A percentile compares a stretch with the other conserved stretches of the same genome.
Evolutionary conservation across 1,140 invertebrate species (phyloP).

Genomic region (Drosophila nebulosa): DNA sequence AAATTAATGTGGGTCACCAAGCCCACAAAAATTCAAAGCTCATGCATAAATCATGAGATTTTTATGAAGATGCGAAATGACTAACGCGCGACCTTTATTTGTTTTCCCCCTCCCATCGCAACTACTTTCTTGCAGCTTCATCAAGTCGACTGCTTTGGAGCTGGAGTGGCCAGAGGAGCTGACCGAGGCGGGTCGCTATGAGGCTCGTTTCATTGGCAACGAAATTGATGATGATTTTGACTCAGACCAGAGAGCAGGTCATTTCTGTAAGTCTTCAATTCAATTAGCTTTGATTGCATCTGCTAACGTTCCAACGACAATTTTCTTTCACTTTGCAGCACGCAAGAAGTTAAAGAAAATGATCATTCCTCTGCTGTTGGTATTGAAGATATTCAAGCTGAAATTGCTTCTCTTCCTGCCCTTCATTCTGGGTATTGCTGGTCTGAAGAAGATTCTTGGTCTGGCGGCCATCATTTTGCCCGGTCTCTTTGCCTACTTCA

Average conservation of each 20-base stretch:
- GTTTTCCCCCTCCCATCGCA: not conserved
- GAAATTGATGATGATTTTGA: slow-evolving; percentile 91
- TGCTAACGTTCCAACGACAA: not conserved
- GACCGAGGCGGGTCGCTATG: slow-evolving; percentile 86
- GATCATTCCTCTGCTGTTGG: slow-evolving; percentile 90
- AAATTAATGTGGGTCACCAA: slow-evolving; percentile 57
- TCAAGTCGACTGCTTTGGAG: slow-evolving; percentile 89
- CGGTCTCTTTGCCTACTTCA: slow-evolving; percentile 89
- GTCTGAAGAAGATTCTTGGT: slow-evolving; percentile 91
- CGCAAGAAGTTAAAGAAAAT: slow-evolving; percentile 89
- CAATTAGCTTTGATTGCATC: not conserved
- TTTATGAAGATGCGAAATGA: slow-evolving; percentile 48
- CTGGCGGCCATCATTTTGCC: slow-evolving; percentile 89
- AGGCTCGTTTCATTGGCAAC: slow-evolving; percentile 88
- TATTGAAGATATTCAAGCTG: slow-evolving; percentile 91
- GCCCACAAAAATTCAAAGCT: slow-evolving; percentile 2
- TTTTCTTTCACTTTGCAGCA: slow-evolving; percentile 82
- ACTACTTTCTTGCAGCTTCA: slow-evolving; percentile 83
- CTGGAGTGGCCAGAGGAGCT: slow-evolving; percentile 86
- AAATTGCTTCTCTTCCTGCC: slow-evolving; percentile 90
- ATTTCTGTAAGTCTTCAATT: slow-evolving; percentile 86
- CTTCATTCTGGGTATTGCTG: slow-evolving; percentile 89
- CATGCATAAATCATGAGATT: slow-evolving; percentile 55
- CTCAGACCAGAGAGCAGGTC: slow-evolving; percentile 87
- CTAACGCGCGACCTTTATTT: slow-evolving; percentile 20